Evolutionary conservation across 1,140 invertebrate genomes (phyloP).

Genomic region (Heliconius hewitsoni): DNA sequence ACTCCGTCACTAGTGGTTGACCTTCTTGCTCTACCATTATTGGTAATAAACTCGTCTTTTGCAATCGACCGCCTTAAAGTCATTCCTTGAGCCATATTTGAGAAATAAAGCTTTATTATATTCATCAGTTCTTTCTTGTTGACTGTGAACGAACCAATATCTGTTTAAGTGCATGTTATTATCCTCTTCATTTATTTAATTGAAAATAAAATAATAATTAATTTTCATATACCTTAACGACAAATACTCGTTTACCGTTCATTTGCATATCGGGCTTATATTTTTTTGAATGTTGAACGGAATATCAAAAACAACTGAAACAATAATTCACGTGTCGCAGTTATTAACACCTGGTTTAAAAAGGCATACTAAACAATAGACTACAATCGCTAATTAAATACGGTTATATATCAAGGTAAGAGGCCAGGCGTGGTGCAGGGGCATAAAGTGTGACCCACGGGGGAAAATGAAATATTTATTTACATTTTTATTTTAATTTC

Average conservation of each 20-base stretch:
- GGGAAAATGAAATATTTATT: no score
- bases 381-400: background rate
- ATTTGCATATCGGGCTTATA: background rate
- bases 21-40: conserved; percentile 72
- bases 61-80: conserved; percentile 57
- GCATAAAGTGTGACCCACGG: no score
- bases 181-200: background rate
- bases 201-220: background rate
- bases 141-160: no score
- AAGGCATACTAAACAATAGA: background rate
- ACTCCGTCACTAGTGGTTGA: conserved; percentile 60
- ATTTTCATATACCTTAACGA: no score
- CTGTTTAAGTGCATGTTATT: no score
- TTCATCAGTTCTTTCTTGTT: background rate
- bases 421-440: no score
- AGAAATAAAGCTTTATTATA: conserved; percentile 15
- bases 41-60: conserved; percentile 71
- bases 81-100: conserved; percentile 58
- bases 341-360: background rate
- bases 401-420: no score
- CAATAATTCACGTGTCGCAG: background rate
- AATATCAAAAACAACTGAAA: background rate
- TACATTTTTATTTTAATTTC: no score
- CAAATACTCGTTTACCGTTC: no score
- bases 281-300: background rate